phyloP scores from a whole-genome alignment of 2,797 vertebrate species.

The Rhincodon typus region DNA sequence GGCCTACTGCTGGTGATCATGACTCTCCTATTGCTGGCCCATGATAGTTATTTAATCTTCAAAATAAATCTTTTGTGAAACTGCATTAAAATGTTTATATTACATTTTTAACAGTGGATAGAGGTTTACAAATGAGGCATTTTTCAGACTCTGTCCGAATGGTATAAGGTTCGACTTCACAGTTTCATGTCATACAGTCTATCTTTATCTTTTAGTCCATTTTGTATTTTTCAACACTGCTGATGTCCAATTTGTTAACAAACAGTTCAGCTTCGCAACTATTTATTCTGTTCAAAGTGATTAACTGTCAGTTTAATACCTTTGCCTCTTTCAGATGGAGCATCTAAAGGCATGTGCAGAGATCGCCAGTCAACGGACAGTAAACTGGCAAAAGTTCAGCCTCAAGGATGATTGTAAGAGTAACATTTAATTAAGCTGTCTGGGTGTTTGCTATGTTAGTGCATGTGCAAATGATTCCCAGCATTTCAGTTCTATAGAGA shows the following conservation, averaged over 20 bases:
- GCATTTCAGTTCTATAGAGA: not conserved
- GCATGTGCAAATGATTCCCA: not conserved
- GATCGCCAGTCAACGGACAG: constrained; percentile 88
- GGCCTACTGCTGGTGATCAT: not conserved
- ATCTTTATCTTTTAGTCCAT: not conserved
- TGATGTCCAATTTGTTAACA: not conserved
- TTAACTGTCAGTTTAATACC: not conserved
- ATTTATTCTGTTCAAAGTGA: not conserved
- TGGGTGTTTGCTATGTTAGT: rapidly evolving
- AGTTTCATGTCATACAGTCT: not conserved
- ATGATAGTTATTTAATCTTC: not conserved
- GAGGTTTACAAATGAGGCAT: not conserved
- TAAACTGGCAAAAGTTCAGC: constrained; percentile 99
- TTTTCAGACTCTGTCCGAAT: not conserved
- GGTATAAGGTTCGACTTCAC: not conserved
- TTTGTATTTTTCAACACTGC: not conserved
- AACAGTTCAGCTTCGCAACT: not conserved
- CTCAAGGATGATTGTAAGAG: constrained; percentile 97
- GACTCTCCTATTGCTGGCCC: not conserved
- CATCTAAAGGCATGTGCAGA: constrained; percentile 96
- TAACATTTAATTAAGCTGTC: not conserved
- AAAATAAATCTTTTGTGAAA: not conserved
- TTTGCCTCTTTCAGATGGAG: constrained; percentile 74
- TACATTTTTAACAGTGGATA: not conserved
- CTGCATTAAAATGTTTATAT: not conserved